Base-by-base conservation (phyloP, 2,797 vertebrate species). In the Lepilemur septentrionalis region DNA sequence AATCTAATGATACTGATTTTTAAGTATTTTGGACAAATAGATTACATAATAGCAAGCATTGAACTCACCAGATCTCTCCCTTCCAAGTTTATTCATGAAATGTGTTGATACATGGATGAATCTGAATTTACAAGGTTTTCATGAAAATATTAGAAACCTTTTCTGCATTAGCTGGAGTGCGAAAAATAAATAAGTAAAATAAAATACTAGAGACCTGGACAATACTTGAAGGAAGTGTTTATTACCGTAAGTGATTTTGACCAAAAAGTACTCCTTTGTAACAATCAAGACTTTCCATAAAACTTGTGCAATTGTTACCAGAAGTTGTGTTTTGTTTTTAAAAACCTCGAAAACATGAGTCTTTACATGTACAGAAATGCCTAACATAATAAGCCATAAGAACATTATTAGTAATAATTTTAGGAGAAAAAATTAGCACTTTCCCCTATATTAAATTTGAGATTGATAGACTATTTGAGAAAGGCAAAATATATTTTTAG, bases 11-110 rank as follows among this genome's bases (percentile, higher is more conserved):
- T 52, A 86, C 46, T 73, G 23, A 86, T 57, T 91, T 83, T 93
- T 73, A 73, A 78, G 55, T 59, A 78, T 48, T 70, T 84, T 83
- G 14, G 65, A 84, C 30, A 94, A 94, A 78, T 1, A 94, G 41
- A 91, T 23, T 76, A 13, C 48, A 78, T 35, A 85, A 70, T 38
- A 70, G 48, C 50, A 93, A 85, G 76, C 28, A 79, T 0, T 79
- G 41, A 65, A 84, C 11, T 63, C 90, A 67, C 23, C 20, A 95
- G 78, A 55, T 70, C 12, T 72, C 30, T 78, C 67, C 35, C 61
- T 96, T 84, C 22, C 92, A 75, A 85, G 61, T 89, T 82, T 91
- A 95, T 61, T 94, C n/a, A 91, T 57, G 61, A 89, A 67, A 5
- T 78, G 7, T 86, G 17, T 32, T 79, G 50, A 88, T 41, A 73